Percentiles rank a stretch among this genome's conserved stretches.
phyloP scores from a whole-genome alignment of 2,888 invertebrate genomes.

The Calameuta filiformis region DNA sequence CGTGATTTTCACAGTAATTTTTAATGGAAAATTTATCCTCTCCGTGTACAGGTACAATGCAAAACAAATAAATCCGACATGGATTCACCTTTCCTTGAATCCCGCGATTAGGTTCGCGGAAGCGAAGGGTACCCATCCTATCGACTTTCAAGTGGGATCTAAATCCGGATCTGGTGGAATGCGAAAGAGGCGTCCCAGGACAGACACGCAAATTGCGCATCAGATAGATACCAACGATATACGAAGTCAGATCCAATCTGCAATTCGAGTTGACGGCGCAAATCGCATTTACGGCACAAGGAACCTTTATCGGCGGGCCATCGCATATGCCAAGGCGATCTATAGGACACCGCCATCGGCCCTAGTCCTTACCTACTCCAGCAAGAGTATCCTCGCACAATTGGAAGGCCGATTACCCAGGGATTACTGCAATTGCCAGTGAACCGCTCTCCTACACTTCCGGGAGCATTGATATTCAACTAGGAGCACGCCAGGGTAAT shows the following conservation, averaged over 20 bases:
- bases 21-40: too few species aligned
- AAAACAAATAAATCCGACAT: neutral
- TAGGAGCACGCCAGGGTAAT: slow-evolving; percentile 48
- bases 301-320: slow-evolving; percentile 2
- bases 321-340: neutral
- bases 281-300: slow-evolving; percentile 1
- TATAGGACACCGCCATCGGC: neutral
- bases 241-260: slow-evolving; percentile 3
- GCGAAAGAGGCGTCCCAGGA: neutral
- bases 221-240: slow-evolving; percentile 16
- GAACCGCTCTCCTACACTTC: slow-evolving; percentile 39
- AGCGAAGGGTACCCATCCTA: neutral
- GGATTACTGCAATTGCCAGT: slow-evolving; percentile 48
- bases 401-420: slow-evolving; percentile 47
- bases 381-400: slow-evolving; percentile 30
- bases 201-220: slow-evolving; percentile 15
- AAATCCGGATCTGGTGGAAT: neutral
- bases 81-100: neutral
- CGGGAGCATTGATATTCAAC: slow-evolving; percentile 55
- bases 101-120: neutral
- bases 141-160: neutral
- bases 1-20: too few species aligned
- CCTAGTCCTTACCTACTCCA: neutral
- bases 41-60: neutral
- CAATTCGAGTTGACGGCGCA: slow-evolving; percentile 3